A percentile compares a stretch with the other conserved stretches of the same genome.
Conservation (phyloP, 1,140 invertebrate genomes). For the Lepidurus couesii region DNA sequence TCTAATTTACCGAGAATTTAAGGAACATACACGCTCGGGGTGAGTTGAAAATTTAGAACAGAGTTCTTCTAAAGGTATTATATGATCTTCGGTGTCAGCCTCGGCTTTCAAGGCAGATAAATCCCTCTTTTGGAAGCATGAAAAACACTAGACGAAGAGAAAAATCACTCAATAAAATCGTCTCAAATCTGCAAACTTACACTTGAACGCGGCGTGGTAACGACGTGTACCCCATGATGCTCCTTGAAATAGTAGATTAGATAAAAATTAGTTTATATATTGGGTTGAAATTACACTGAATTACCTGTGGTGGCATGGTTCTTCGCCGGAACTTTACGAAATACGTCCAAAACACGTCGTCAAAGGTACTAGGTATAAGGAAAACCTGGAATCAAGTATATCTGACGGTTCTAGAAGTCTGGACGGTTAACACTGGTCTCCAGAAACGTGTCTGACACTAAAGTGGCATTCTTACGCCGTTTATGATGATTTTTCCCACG, state of each 20-base stretch:
- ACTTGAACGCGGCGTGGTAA: no score
- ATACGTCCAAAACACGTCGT: no score
- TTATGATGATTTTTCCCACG: slow-evolving; percentile 13
- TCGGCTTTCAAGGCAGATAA: slow-evolving; percentile 9
- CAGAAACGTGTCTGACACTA: background rate
- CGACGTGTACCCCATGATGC: no score
- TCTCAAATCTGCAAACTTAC: no score
- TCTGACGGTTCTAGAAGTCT: background rate
- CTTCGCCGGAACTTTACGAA: no score
- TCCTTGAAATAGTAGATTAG: no score
- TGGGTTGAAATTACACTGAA: no score
- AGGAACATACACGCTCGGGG: background rate
- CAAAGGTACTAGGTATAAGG: no score
- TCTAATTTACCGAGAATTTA: background rate
- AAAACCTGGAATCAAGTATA: no score
- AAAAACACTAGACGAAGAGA: background rate
- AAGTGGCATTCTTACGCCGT: background rate
- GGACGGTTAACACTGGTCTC: background rate
- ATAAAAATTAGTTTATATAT: no score
- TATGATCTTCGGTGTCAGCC: slow-evolving; percentile 12
- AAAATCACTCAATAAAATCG: background rate
- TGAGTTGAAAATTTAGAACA: background rate
- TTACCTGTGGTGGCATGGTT: no score
- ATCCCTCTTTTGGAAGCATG: slow-evolving; percentile 2
- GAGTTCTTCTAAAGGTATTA: slow-evolving; percentile 6